Evolutionary conservation across 2,797 vertebrate genomes (phyloP).

Genomic region (Erpetoichthys calabaricus): DNA sequence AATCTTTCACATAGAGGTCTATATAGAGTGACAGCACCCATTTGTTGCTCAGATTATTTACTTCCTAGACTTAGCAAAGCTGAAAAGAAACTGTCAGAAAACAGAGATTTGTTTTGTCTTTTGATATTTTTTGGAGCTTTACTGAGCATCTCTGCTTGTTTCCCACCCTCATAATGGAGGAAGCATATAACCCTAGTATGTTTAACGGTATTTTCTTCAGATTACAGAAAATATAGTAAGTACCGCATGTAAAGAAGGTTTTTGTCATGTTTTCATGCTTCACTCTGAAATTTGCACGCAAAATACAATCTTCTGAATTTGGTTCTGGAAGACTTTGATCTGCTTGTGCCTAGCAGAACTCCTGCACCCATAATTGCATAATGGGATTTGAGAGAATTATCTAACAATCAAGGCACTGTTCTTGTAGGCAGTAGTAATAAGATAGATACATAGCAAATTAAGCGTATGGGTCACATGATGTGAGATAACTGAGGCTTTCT

Average conservation of each 20-base stretch:
- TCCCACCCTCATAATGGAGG: conserved; percentile 18
- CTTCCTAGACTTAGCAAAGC: too few species aligned
- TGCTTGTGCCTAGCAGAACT: conserved; percentile 30
- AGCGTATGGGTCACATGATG: neutral
- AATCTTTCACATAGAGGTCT: conserved; percentile 16
- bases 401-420: conserved; percentile 36
- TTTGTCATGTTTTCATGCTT: too few species aligned
- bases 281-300: conserved; percentile 4
- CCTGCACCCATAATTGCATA: conserved; percentile 35
- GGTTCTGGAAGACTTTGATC: conserved; percentile 25
- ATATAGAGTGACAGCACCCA: conserved; percentile 10
- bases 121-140: conserved; percentile 15
- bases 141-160: conserved; percentile 12
- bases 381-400: conserved; percentile 43
- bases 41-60: conserved; percentile 8
- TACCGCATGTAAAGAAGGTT: too few species aligned
- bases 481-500: neutral
- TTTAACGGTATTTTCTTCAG: too few species aligned
- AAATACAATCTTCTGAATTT: conserved; percentile 13
- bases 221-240: too few species aligned
- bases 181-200: conserved; percentile 5
- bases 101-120: too few species aligned
- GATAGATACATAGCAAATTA: neutral
- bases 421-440: neutral
- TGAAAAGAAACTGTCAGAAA: too few species aligned